Conservation (phyloP, 2,113 vertebrate species). For the Hippocampus guttulatus region DNA sequence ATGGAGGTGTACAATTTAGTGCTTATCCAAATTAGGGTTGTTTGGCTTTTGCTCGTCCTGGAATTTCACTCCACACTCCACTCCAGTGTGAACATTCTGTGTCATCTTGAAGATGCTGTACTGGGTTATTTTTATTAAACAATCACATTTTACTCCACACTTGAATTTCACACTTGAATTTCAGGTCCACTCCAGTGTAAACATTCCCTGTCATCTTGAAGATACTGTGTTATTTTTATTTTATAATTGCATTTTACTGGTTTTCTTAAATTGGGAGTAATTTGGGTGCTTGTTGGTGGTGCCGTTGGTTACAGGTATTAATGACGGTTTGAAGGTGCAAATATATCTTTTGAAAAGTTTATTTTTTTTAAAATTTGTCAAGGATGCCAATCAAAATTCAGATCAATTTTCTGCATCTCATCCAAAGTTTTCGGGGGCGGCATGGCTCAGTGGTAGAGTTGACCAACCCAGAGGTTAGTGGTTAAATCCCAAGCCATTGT, state of each 20-base stretch:
- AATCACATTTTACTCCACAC: no score
- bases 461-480: no score
- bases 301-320: not conserved
- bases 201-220: not conserved
- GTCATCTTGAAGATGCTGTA: no score
- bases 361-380: not conserved
- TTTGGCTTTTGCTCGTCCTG: not conserved
- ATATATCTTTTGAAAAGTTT: not conserved
- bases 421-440: not conserved
- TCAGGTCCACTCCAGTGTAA: conserved; percentile 1
- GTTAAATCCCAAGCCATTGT: no score
- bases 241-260: not conserved
- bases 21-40: not conserved
- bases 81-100: no score
- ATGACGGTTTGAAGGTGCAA: not conserved
- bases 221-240: not conserved
- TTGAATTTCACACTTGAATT: no score
- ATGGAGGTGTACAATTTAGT: not conserved
- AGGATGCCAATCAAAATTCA: not conserved
- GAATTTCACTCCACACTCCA: not conserved
- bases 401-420: not conserved
- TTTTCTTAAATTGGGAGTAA: not conserved
- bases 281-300: not conserved
- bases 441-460: no score
- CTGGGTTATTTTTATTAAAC: no score